Evolutionary conservation across 2,113 vertebrate genomes (phyloP), one percentile per base, ranked within the genome.

Genomic region (Nerophis lumbriciformis): DNA sequence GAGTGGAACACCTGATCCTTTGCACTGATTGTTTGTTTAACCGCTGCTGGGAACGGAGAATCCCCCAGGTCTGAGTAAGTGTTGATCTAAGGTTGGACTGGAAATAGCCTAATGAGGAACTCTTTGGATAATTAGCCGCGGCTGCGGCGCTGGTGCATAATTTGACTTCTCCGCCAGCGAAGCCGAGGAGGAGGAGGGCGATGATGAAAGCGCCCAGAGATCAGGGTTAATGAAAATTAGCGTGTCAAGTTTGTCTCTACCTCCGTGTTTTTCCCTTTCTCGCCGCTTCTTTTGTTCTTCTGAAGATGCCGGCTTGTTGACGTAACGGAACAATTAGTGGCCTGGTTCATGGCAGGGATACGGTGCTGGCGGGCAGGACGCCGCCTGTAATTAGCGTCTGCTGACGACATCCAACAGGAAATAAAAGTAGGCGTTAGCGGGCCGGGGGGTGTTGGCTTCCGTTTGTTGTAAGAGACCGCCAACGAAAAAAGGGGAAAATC

Each of bases 351-450:
- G 62, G 77, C 75, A 81, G 77, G 84, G 83, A 77, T 83, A 77
- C 84, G 86, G 81, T 82, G 85, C 88, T 89, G 72, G 85, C 83
- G 90, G 69, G 68, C 90, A 47, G 45, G 78, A 59, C 77, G 16
- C 71, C 39, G 68, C 60, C 77, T 84, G 39, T 89, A 88, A 90
- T 91, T 95, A 94, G 91, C 92, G 94, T 92, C 90, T 93, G 83
- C 87, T 91, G 90, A 89, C 84, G 89, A 88, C 89, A 92, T 94
- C 91, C 93, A 91, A 89, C 88, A 37, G 93, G 93, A 95, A 92
- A 93, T 91, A 92, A 93, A 86, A 88, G 87, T 82, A 88, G 83
- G 88, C 81, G 79, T 72, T 71, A 48, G 62, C 55, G 72, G 75
- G 82, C 91, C 94, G 91, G 78, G 83, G 81, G 93, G 94, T 57